Evolutionary conservation across 92 coral and sea anemone species (phyloP).

Genomic region (Palythoa heliodiscus): DNA sequence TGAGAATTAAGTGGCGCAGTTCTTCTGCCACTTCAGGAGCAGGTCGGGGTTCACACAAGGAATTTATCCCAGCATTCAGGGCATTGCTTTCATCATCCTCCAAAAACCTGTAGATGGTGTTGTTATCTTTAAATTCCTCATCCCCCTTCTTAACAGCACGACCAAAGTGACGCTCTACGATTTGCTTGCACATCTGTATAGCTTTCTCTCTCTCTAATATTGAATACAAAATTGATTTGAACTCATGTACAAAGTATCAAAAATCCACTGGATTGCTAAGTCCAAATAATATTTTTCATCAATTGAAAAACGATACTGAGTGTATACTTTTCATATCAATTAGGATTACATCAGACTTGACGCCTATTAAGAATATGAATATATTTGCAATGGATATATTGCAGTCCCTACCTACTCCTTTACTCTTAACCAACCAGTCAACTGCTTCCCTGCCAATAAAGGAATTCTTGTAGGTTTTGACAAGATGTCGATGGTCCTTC

Average conservation of each 20-base stretch:
- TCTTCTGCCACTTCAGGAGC: constrained; percentile 94
- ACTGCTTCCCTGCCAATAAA: constrained; percentile 91
- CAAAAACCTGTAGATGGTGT: constrained; percentile 83
- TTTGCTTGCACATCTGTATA: constrained; percentile 81
- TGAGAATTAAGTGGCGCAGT: constrained; percentile 77
- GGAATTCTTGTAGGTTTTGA: constrained; percentile 76
- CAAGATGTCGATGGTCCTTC: constrained; percentile 76
- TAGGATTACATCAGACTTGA: too few species aligned
- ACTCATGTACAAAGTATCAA: neutral
- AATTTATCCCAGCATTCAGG: constrained; percentile 85
- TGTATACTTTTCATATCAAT: too few species aligned
- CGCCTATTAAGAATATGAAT: too few species aligned
- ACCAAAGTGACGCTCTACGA: constrained; percentile 86
- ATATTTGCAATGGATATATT: too few species aligned
- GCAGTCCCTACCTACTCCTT: constrained; percentile 70
- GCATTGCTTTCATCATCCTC: constrained; percentile 97
- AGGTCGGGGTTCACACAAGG: constrained; percentile 94
- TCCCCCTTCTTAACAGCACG: constrained; percentile 75
- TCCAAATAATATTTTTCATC: too few species aligned
- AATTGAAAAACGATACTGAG: too few species aligned
- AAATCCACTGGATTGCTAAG: too few species aligned
- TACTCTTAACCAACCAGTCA: constrained; percentile 79
- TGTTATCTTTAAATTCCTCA: constrained; percentile 72
- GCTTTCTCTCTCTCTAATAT: constrained; percentile 80
- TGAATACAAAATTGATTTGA: neutral